phyloP scores from a whole-genome alignment of 1,140 invertebrate species.

The Tetranychus cinnabarinus region DNA sequence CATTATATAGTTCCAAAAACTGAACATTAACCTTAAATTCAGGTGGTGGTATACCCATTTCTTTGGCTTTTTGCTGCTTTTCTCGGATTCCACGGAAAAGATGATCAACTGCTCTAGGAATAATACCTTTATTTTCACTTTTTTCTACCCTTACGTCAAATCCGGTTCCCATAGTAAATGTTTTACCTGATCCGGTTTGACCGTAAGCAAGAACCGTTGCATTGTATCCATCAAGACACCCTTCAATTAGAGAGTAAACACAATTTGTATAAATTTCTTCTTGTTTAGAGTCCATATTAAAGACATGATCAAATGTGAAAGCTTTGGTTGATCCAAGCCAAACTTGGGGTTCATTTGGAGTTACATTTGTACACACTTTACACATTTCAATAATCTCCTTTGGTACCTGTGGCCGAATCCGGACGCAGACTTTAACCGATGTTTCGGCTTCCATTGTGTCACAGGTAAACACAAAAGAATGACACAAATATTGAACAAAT shows the following conservation, averaged over 20 bases:
- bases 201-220: constrained; percentile 89
- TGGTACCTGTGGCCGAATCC: constrained; percentile 77
- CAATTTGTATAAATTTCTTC: constrained; percentile 57
- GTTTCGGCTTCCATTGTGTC: neutral
- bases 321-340: constrained; percentile 75
- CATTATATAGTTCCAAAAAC: constrained; percentile 57
- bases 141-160: constrained; percentile 40
- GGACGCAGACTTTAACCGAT: constrained; percentile 7
- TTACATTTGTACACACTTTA: constrained; percentile 66
- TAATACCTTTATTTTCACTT: constrained; percentile 55
- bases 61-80: constrained; percentile 32
- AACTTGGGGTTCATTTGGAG: constrained; percentile 65
- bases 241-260: constrained; percentile 58
- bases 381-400: constrained; percentile 84
- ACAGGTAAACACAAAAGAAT: too few relatives aligned
- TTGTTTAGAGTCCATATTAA: constrained; percentile 44
- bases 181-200: constrained; percentile 85
- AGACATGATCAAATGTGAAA: constrained; percentile 93
- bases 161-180: constrained; percentile 94
- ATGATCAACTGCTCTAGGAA: constrained; percentile 72
- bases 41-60: constrained; percentile 35
- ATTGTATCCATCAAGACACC: constrained; percentile 75
- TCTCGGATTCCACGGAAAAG: constrained; percentile 58
- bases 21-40: constrained; percentile 52
- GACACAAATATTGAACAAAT: too few relatives aligned